A percentile compares a stretch with the other conserved stretches of the same genome.
Conservation (phyloP, 2,797 vertebrate species). For the Myotis vivesi region DNA sequence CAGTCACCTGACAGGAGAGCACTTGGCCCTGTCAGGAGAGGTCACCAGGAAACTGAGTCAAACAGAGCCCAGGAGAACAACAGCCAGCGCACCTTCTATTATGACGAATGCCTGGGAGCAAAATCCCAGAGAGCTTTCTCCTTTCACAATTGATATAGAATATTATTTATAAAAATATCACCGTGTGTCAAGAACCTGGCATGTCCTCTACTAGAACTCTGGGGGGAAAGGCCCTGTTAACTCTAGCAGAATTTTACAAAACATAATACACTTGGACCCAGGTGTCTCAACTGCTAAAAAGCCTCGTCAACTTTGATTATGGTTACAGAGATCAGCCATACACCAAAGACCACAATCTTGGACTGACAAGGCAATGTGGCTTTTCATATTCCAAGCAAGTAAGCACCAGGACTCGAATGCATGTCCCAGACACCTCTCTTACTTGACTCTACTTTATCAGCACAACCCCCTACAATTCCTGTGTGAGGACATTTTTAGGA, state of each 20-base stretch:
- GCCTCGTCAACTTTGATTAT: neutral
- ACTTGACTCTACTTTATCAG: neutral
- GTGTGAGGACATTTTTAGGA: neutral
- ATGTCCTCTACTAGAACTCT: neutral
- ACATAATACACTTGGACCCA: neutral
- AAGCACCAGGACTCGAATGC: neutral
- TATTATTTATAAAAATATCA: slow-evolving; percentile 37
- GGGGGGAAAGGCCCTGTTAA: neutral
- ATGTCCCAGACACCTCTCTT: neutral
- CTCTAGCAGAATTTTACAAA: neutral
- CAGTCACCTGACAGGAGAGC: neutral
- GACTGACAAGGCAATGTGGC: neutral
- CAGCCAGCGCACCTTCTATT: neutral
- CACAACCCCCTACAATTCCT: neutral
- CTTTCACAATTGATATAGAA: neutral
- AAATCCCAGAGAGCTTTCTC: neutral
- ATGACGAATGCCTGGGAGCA: neutral
- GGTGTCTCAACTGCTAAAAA: slow-evolving; percentile 9
- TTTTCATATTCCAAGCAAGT: slow-evolving; percentile 23
- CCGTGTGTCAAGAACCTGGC: neutral
- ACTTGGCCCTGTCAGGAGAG: neutral
- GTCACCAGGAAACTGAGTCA: neutral
- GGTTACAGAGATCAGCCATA: neutral
- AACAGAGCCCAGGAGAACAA: neutral
- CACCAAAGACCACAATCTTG: neutral